Base-by-base conservation (phyloP, 2,113 vertebrate species). In the Mesitornis unicolor region DNA sequence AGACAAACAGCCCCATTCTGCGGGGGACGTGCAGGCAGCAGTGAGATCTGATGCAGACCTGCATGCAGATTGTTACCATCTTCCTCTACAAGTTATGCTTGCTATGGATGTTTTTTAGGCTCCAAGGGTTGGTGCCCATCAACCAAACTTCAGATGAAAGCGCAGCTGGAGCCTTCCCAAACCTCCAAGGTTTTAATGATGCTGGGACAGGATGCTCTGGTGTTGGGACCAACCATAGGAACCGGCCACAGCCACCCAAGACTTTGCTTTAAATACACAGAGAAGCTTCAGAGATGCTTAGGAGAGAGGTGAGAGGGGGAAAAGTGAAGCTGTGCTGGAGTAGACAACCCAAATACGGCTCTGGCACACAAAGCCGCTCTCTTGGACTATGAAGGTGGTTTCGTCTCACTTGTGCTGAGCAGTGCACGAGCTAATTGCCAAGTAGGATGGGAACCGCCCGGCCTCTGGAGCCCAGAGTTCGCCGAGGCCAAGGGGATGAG, bases 141-240 rank as follows among this genome's bases (percentile, higher is more conserved):
- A 3, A 0, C 0, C 4, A 7, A 64, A 11, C 42, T 45, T 43
- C 5, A 25, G 57, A 25, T 1, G 19, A 33, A 73, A 64, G 57
- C 0, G 0, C 3, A 38, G 53, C 1, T 1, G 0, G 67, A 93
- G 47, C 47, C 45, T 38, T 6, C 77, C 20, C 5, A 4, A n/a
- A 21, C 25, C 29, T 20, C 47, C 36, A 1, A 6, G 31, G 21
- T n/a, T 5, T 42, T 35, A 1, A 35, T 29, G 57, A 10, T 20
- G 51, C 65, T 40, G 40, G 24, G 11, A 28, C 5, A 19, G 36
- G 36, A 16, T 9, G 8, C 11, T 18, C 56, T 24, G 54, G n/a
- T 2, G 61, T 18, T 20, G 17, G 15, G 47, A 45, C 33, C 4
- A 2, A n/a, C 10, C 13, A 2, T 1, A 19, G 65, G 64, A 48